Conservation (phyloP, 2,888 invertebrate genomes). For the Heteromyza rotundicornis region DNA sequence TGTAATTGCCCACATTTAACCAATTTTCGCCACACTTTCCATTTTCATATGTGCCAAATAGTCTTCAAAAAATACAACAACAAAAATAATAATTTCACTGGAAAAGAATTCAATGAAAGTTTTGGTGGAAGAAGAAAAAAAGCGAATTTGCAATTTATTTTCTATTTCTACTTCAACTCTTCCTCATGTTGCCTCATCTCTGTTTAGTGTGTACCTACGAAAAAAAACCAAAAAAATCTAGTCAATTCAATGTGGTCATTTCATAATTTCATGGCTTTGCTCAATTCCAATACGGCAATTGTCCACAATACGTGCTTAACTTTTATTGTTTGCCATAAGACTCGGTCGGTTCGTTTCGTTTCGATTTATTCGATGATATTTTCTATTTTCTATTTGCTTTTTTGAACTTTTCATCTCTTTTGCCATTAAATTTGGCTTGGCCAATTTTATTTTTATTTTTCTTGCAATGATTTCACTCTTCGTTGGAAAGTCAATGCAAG, state of each 20-base stretch:
- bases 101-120: too few species aligned
- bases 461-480: neutral
- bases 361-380: neutral
- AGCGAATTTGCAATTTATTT: too few species aligned
- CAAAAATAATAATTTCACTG: too few species aligned
- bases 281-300: neutral
- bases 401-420: neutral
- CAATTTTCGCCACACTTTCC: too few species aligned
- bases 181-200: too few species aligned
- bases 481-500: neutral
- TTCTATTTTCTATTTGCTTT: neutral
- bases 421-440: neutral
- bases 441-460: neutral
- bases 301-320: neutral
- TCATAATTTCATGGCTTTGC: neutral
- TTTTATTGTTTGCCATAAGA: neutral
- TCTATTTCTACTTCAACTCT: too few species aligned
- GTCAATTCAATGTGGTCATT: neutral
- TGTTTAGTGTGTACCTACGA: too few species aligned
- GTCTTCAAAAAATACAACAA: too few species aligned
- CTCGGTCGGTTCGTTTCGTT: neutral
- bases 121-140: too few species aligned
- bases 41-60: too few species aligned
- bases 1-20: too few species aligned
- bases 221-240: neutral